These are phyloP conservation scores for Formica exsecta DNA, from an alignment of 1,140 invertebrate species.

Conservation along the genomic window DNA sequence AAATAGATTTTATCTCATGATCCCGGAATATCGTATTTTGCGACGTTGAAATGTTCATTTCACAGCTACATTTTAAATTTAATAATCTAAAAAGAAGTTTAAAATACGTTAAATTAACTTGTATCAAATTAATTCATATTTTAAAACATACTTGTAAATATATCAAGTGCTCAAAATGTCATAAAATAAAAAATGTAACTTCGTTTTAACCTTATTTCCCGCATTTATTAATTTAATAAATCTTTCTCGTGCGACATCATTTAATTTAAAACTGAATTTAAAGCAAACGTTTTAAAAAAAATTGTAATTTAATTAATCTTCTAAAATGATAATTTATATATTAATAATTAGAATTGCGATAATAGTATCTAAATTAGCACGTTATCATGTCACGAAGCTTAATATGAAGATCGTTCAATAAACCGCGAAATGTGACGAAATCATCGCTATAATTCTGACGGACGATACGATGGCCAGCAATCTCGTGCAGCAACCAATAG, in stretches of 20 bases:
- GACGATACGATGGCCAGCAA: not conserved
- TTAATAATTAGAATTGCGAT: not conserved
- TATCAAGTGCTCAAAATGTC: not conserved
- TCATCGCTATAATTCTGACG: constrained; percentile 41
- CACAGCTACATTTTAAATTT: not conserved
- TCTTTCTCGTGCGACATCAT: not conserved
- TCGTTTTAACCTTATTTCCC: not conserved
- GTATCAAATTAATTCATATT: not conserved
- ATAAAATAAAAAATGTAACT: not conserved
- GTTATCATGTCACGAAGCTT: constrained; percentile 1
- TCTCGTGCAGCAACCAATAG: constrained; percentile 35
- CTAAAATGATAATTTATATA: not conserved
- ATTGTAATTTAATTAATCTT: constrained; percentile 8
- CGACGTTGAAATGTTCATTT: not conserved
- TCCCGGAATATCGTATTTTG: not conserved
- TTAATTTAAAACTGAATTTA: not conserved
- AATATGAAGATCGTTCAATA: constrained; percentile 32
- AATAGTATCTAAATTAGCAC: constrained; percentile 19
- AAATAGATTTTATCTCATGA: not conserved
- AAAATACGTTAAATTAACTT: not conserved
- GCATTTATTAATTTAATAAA: not conserved
- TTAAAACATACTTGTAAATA: not conserved
- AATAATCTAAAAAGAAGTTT: not conserved
- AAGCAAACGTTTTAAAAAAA: not conserved
- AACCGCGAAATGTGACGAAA: constrained; percentile 36